These are phyloP conservation scores for Ditula angustiorana DNA, from an alignment of 2,888 invertebrate genomes.

Conservation along the genomic window DNA sequence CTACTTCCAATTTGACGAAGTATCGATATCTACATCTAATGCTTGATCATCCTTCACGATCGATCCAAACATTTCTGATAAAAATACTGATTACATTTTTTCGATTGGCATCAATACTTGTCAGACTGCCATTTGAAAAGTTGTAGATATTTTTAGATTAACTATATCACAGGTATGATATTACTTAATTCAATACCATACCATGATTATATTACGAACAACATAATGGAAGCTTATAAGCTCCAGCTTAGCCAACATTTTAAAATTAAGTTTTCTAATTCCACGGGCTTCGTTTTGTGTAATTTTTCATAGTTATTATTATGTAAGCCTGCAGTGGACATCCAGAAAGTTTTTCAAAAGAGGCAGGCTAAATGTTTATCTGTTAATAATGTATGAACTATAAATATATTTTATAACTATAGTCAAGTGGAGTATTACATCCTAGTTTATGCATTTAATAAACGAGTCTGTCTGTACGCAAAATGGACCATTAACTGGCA, in stretches of 20 bases:
- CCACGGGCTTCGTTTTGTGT: constrained; percentile 45
- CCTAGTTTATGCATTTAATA: constrained; percentile 55
- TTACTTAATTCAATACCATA: constrained; percentile 50
- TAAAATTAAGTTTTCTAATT: constrained; percentile 51
- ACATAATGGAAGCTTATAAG: constrained; percentile 52
- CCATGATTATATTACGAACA: constrained; percentile 43
- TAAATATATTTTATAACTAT: constrained; percentile 56
- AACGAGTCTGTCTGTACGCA: constrained; percentile 48
- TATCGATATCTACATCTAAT: constrained; percentile 35
- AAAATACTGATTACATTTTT: constrained; percentile 50
- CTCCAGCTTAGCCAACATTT: constrained; percentile 51
- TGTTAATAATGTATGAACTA: constrained; percentile 56
- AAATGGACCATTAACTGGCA: constrained; percentile 12
- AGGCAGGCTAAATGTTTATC: constrained; percentile 52
- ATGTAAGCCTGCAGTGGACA: constrained; percentile 47
- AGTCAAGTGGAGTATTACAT: constrained; percentile 60
- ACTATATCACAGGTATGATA: constrained; percentile 56
- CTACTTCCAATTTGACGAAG: constrained; percentile 32
- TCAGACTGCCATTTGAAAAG: constrained; percentile 36
- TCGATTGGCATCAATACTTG: constrained; percentile 36
- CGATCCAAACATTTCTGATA: constrained; percentile 46
- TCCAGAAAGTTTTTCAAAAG: constrained; percentile 46
- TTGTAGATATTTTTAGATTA: constrained; percentile 36
- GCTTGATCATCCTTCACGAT: constrained; percentile 30
- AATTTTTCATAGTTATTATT: constrained; percentile 31